Evolutionary conservation across 2,113 vertebrate genomes (phyloP), one percentile per base, ranked within the genome.

Genomic region (Trogon melanurus): DNA sequence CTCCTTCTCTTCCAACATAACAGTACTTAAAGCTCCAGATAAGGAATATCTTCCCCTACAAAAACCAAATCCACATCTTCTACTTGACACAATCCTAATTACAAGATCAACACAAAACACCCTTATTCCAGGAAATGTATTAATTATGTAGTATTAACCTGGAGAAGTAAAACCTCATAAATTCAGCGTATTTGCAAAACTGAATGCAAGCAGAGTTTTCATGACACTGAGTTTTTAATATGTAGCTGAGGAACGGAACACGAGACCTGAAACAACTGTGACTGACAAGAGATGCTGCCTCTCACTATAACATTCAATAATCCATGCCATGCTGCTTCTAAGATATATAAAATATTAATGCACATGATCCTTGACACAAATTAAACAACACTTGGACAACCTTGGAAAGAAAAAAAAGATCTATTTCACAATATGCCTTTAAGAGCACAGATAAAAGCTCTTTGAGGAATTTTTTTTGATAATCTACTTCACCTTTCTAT

Each of bases 311-410:
- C 47, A 81, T 90, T 89, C 89, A 93, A 95, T 80, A 97, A 94
- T 87, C 76, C n/a, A 82, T 34, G 44, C 34, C 66, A 79, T 69
- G 11, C 48, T 82, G 54, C 45, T 71, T 44, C 34, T 44, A 70
- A 70, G 62, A 53, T 48, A 85, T 72, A 88, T n/a, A 87, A 97
- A 94, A 93, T 89, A 84, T 93, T 94, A 94, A 93, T 76, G 78
- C 25, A 87, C 15, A 20, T 36, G 69, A 85, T 53, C 23, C 23
- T 76, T 81, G 62, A 95, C 92, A 96, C 23, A 94, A 97, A 94
- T 85, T 73, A 76, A 79, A 64, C 12, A 93, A 76, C 79, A 86
- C 71, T 91, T 34, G 81, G 48, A 26, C 15, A 85, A 69, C 20
- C 54, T 47, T 70, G 19, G 64, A 85, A n/a, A 88, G 41, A 41